Evolutionary conservation across 2,797 vertebrate species (phyloP), one percentile per base, ranked within the genome.

Genomic region (Lepus townsendii): DNA sequence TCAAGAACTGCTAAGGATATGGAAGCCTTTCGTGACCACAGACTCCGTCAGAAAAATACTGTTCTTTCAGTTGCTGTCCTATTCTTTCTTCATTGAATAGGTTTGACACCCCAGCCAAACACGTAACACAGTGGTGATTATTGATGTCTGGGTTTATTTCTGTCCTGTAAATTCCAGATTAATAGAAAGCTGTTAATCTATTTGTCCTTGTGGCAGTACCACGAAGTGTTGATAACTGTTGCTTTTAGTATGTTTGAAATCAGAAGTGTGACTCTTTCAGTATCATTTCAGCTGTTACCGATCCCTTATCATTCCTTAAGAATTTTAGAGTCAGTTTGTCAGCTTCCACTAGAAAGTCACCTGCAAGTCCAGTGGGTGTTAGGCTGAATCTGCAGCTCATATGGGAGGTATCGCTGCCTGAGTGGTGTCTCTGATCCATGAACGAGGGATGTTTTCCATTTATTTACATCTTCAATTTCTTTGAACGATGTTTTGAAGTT

Each of bases 281-380:
- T 2, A 57, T 35, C 68, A 19, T 47, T 84, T 60, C 77, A 2
- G 16, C 19, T 77, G 5, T 57, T 91, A 20, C 52, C 16, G 19
- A 7, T 80, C 13, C 68, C 35, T 86, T 75, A 68, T 10, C 57
- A 9, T 66, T 82, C 73, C 50, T 5, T 76, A 47, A 54, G 35
- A 42, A 71, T 71, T 87, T 95, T 77, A 63, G 52, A 86, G 13
- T 78, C 42, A 79, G 7, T 26, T 73, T 78, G 85, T 94, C 32
- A 42, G 3, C 85, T 90, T 90, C 32, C 47, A 35, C 19, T 38
- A 90, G 35, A 12, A 72, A 83, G 19, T 88, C 11, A 79, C 47
- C 5, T 65, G 32, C 60, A 5, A 90, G 42, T 65, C 32, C 22
- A 30, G 1, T n/a, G n/a, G 35, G 32, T 35, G 60, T 90, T 86